Evolutionary conservation across 2,888 invertebrate species (phyloP), one percentile per base, ranked within the genome.

Genomic region (Nephrocerus scutellatus): DNA sequence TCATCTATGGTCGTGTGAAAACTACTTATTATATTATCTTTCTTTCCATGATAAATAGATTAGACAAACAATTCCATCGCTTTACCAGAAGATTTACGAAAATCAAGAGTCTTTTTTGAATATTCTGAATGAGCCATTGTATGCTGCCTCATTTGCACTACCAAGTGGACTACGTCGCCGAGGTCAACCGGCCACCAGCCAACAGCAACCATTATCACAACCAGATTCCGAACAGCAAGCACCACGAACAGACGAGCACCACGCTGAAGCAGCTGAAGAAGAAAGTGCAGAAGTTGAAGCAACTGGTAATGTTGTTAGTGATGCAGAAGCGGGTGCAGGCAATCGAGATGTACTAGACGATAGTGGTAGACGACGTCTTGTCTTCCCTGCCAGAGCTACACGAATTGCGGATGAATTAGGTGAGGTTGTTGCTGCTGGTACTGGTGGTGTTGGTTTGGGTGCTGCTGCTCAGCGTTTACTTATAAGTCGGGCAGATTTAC

Each of bases 51-150:
- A n/a, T n/a, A n/a, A n/a, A n/a, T 26, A 64, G 72, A 91, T 98
- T 68, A 92, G 96, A 22, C 87, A 88, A 70, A 84, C 89, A 32
- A 98, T 98, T 71, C 98, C 98, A 37, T 88, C 89, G 36, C 74
- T 98, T 30, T 74, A 96, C 56, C 88, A 90, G 68, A 80, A 93
- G 41, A 92, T 92, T 58, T 87, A 88, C 31, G 86, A 89, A 64
- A 88, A 91, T 63, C 90, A 90, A 69, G 91, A 93, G 68, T 87
- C 88, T 35, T 97, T 97, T 74, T 85, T 97, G 16, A 79, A 88
- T 62, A 91, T 97, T 90, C 74, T 97, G 51, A 97, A 97, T 68
- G 95, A 95, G 64, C 88, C 90, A 16, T 53, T 60, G 12, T 66
- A 61, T 1, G 47, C 23, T 16, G 30, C 20, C 1, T 29, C 26